A percentile compares a stretch with the other conserved stretches of the same genome.
Evolutionary conservation across 2,113 vertebrate genomes (phyloP).

Genomic region (Panurus biarmicus): DNA sequence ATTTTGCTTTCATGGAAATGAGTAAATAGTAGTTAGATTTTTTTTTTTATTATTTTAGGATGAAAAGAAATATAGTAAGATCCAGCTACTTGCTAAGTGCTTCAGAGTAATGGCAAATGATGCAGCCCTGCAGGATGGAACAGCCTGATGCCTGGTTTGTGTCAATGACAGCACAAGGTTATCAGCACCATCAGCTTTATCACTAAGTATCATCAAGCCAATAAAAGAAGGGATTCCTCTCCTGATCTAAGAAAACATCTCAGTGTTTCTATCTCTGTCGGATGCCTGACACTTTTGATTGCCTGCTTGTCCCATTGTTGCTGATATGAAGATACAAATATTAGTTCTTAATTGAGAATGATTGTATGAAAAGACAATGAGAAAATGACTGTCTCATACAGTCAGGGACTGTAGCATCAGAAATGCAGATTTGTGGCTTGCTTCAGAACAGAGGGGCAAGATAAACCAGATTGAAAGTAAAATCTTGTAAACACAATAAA

Average conservation of each 20-base stretch:
- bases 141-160: background rate
- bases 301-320: background rate
- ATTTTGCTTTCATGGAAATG: background rate
- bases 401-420: background rate
- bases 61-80: background rate
- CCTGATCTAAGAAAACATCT: background rate
- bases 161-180: background rate
- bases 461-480: background rate
- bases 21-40: background rate
- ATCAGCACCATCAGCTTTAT: background rate
- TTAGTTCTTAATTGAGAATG: background rate
- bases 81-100: background rate
- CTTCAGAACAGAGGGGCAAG: background rate
- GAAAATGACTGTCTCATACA: background rate
- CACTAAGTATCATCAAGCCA: background rate
- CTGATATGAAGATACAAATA: background rate
- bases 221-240: background rate
- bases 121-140: background rate
- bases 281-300: background rate
- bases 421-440: background rate
- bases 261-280: background rate
- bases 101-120: background rate
- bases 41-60: constrained; percentile 7
- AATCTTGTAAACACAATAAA: background rate
- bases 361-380: background rate